Evolutionary conservation across 2,797 vertebrate species (phyloP).

Genomic region (Rhinella marina): DNA sequence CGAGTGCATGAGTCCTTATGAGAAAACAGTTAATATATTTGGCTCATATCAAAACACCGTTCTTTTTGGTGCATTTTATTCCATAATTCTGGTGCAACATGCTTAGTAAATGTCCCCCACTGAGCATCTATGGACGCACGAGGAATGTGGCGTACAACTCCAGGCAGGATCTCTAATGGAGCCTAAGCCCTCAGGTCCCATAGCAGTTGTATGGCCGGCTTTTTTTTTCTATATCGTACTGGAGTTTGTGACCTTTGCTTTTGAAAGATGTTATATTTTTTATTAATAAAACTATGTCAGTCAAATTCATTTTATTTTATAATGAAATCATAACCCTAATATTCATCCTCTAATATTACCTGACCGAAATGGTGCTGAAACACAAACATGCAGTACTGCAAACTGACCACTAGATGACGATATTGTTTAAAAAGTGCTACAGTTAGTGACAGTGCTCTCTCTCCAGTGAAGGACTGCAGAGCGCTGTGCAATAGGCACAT

Average conservation of each 20-base stretch:
- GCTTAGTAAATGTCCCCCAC: too few relatives aligned
- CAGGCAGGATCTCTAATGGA: too few relatives aligned
- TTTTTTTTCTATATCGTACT: too few relatives aligned
- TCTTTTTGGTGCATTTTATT: too few relatives aligned
- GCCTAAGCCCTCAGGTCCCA: too few relatives aligned
- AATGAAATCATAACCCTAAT: neutral
- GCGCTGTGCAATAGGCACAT: neutral
- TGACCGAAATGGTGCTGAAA: neutral
- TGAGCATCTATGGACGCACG: too few relatives aligned
- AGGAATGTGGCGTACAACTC: too few relatives aligned
- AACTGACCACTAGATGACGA: slow-evolving; percentile 23
- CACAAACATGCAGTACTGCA: neutral
- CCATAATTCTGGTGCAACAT: too few relatives aligned
- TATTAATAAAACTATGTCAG: neutral
- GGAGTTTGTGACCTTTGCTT: neutral
- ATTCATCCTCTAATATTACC: neutral
- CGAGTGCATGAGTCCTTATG: too few relatives aligned
- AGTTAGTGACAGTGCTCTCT: neutral
- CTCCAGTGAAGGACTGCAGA: neutral
- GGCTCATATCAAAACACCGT: too few relatives aligned
- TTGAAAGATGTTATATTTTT: neutral
- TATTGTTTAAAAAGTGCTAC: neutral
- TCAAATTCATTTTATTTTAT: neutral
- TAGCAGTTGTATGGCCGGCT: too few relatives aligned
- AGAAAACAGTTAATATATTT: too few relatives aligned